Evolutionary conservation across 2,888 invertebrate genomes (phyloP), one percentile per base, ranked within the genome.

Genomic region (Cheilosia pagana): DNA sequence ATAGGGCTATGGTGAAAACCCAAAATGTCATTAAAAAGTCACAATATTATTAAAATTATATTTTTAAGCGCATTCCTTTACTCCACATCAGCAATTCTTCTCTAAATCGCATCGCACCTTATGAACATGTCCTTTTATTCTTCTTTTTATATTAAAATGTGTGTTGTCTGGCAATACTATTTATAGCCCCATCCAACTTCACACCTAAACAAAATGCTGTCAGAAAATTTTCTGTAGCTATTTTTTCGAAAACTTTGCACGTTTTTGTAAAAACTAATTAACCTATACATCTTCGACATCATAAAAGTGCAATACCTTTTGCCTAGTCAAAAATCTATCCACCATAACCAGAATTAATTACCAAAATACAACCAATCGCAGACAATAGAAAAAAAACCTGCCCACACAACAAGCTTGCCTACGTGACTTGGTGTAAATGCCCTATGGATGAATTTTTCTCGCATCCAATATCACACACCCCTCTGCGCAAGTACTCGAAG

Each of bases 381-480:
- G 12, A 41, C 19, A 21, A 10, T 28, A 41, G n/a, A 57, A 62
- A 45, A 19, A 43, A 16, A 43, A 52, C 19, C 28, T 52, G 5
- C n/a, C 16, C 50, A 41, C 21, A 19, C 57, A 65, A 59, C 45
- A 31, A 72, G 48, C 16, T 59, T 62, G 83, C 74, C 83, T 83
- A 83, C 83, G 83, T 83, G 83, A 83, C 79, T 79, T 7, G 28
- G 14, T 68, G 83, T 55, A 41, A 45, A 53, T 75, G 79, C 74
- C 68, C 63, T 78, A 83, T 83, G 83, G 83, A 70, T 78, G 83
- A 79, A 70, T 68, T 75, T 57, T 79, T 2, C 60, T 57, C 72
- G 62, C 43, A 68, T 68, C 43, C 55, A 70, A 41, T 16, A 41
- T 16, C 72, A 60, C 53, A 23, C 41, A 35, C 57, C 70, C 52